Conservation (phyloP, 2,113 vertebrate genomes). For the Psephotus haematonotus region DNA sequence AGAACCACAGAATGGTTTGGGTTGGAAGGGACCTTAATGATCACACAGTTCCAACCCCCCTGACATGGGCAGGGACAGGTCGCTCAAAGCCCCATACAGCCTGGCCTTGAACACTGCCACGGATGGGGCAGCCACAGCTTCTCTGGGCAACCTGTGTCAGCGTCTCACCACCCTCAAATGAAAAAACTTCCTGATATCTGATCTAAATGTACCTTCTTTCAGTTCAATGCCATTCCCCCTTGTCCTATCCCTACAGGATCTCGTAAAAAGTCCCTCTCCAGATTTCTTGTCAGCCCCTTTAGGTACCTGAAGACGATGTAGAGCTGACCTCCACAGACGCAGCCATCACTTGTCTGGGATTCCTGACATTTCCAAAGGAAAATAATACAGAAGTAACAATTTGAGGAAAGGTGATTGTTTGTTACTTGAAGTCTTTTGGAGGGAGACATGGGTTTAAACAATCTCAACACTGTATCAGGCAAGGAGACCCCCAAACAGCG, state of each 20-base stretch:
- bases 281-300: background rate
- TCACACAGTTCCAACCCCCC: background rate
- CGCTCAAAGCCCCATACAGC: background rate
- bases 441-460: background rate
- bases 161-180: background rate
- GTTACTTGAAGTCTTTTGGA: background rate
- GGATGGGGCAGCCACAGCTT: background rate
- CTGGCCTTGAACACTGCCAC: background rate
- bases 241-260: background rate
- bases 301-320: background rate
- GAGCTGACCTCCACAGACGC: background rate
- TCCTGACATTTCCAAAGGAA: background rate
- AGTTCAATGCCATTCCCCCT: background rate
- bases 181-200: background rate
- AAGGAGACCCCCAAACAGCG: background rate
- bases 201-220: background rate
- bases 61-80: background rate
- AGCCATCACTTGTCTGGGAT: background rate
- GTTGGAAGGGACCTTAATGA: background rate
- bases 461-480: background rate
- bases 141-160: background rate
- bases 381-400: background rate
- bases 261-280: background rate
- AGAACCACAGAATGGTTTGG: background rate
- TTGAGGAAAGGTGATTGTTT: background rate